Conservation (phyloP, 1,140 invertebrate genomes). For the Zaprionus tsacasi region DNA sequence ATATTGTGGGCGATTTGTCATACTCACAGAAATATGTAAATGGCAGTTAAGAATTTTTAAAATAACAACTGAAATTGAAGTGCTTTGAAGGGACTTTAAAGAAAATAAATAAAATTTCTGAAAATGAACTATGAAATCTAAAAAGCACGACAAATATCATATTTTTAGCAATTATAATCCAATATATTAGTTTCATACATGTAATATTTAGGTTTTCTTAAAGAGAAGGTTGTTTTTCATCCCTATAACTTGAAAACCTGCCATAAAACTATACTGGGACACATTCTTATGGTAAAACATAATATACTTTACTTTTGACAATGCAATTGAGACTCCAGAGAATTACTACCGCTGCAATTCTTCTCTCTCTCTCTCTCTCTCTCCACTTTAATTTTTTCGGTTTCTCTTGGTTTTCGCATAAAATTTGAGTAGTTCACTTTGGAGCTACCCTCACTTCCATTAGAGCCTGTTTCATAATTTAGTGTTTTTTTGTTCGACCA, state of each 20-base stretch:
- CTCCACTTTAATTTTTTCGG: not conserved
- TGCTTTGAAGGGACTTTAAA: not conserved
- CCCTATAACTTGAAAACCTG: no score
- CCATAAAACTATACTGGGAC: no score
- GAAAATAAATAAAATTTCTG: not conserved
- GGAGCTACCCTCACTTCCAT: slow-evolving; percentile 11
- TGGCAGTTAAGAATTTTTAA: not conserved
- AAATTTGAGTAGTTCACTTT: slow-evolving; percentile 16
- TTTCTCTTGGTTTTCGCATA: slow-evolving; percentile 9
- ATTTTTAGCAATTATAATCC: no score
- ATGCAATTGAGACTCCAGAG: not conserved
- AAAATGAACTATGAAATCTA: not conserved
- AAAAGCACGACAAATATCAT: no score
- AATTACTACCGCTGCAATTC: not conserved
- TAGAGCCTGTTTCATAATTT: slow-evolving; percentile 60
- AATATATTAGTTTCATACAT: no score
- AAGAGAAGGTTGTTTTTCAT: no score
- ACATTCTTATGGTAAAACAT: no score
- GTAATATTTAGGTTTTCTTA: no score
- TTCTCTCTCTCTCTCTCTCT: not conserved
- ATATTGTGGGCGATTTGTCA: not conserved
- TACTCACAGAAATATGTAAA: not conserved
- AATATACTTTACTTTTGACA: not conserved
- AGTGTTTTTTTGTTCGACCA: slow-evolving; percentile 35
- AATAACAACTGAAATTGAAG: not conserved